phyloP scores from a whole-genome alignment of 2,113 vertebrate genomes.

The Brachionichthys hirsutus region DNA sequence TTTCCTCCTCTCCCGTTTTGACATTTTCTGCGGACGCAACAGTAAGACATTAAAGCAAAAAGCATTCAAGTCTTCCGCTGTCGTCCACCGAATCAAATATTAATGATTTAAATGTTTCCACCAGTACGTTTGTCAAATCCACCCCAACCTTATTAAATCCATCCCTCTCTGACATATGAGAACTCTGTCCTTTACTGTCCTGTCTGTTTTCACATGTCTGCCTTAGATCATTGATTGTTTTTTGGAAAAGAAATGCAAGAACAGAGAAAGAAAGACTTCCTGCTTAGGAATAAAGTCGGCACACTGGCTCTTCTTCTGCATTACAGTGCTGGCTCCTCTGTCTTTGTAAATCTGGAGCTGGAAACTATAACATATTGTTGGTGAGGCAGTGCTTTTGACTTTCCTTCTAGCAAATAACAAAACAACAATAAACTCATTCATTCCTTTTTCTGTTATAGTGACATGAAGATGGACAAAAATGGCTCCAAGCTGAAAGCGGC shows the following conservation, averaged over 20 bases:
- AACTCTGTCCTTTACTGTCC: conserved; percentile 15
- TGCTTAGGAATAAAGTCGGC: conserved; percentile 22
- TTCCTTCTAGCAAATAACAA: too few relatives aligned
- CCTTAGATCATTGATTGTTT: conserved; percentile 30
- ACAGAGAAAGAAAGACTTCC: conserved; percentile 19
- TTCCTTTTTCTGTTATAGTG: too few relatives aligned
- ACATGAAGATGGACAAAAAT: too few relatives aligned
- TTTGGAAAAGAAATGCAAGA: conserved; percentile 28
- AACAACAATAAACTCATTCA: too few relatives aligned
- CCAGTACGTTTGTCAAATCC: conserved; percentile 22
- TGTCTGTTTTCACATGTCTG: conserved; percentile 13
- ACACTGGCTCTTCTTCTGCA: too few relatives aligned
- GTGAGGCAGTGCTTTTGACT: too few relatives aligned
- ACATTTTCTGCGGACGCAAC: not conserved
- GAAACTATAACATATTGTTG: not conserved
- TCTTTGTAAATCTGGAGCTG: not conserved
- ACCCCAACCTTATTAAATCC: conserved; percentile 24
- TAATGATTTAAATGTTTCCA: conserved; percentile 40
- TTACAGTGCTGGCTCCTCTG: too few relatives aligned
- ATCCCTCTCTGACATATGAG: conserved; percentile 6
- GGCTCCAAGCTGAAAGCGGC: too few relatives aligned
- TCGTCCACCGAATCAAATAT: conserved; percentile 24
- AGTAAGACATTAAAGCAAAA: conserved; percentile 27
- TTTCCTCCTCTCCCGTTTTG: too few relatives aligned
- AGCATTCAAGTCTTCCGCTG: conserved; percentile 2